phyloP scores from a whole-genome alignment of 2,113 vertebrate species.

The Cyanoderma ruficeps region DNA sequence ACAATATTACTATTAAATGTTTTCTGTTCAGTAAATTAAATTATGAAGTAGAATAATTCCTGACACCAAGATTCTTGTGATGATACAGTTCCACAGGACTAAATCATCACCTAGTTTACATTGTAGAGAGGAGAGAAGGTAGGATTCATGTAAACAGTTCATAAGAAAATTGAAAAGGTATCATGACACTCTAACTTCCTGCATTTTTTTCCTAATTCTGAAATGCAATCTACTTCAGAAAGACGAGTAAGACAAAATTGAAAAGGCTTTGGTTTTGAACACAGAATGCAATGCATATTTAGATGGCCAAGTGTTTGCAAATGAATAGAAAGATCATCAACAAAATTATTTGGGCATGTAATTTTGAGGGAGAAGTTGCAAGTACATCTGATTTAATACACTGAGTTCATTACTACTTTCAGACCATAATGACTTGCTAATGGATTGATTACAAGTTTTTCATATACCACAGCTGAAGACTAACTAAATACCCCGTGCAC shows the following conservation, averaged over 20 bases:
- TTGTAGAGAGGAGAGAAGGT: background rate
- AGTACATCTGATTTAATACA: background rate
- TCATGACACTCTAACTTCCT: background rate
- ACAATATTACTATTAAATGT: background rate
- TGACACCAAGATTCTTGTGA: background rate
- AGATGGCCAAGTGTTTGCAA: conserved; percentile 3
- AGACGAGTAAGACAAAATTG: background rate
- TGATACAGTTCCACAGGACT: background rate
- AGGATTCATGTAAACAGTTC: background rate
- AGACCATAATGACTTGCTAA: conserved; percentile 38
- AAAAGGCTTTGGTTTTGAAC: background rate
- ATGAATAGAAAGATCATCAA: background rate
- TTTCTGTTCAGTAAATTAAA: background rate
- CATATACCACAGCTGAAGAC: background rate
- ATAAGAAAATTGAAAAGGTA: background rate
- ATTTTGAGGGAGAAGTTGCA: background rate
- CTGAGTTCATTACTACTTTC: background rate
- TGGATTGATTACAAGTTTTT: conserved; percentile 26
- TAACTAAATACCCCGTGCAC: background rate
- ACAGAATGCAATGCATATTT: background rate
- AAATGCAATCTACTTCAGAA: background rate
- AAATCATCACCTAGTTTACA: background rate
- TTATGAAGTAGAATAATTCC: background rate
- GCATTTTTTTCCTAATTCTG: background rate
- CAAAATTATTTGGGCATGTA: conserved; percentile 12